Conservation (phyloP, 1,140 invertebrate genomes). For the Antheraea mylitta region DNA sequence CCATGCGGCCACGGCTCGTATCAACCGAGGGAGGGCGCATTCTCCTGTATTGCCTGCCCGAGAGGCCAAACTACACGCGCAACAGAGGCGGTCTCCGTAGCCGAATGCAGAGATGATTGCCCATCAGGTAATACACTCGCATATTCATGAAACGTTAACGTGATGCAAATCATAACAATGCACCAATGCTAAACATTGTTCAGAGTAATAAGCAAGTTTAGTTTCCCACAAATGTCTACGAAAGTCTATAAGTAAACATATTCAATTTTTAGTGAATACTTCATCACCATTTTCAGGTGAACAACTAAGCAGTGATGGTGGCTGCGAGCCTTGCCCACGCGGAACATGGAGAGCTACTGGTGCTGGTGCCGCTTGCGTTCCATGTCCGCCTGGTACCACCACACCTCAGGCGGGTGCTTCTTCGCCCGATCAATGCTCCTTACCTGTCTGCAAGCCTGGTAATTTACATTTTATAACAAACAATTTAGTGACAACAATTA, state of each 20-base stretch:
- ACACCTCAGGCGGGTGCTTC: conserved; percentile 91
- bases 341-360: conserved; percentile 95
- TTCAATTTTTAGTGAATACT: no score
- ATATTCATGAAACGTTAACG: no score
- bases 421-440: conserved; percentile 93
- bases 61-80: conserved; percentile 96
- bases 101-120: conserved; percentile 95
- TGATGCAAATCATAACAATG: no score
- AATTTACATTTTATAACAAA: conserved; percentile 20
- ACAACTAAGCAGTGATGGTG: conserved; percentile 92
- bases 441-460: conserved; percentile 91
- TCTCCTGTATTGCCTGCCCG: conserved; percentile 93
- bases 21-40: conserved; percentile 94
- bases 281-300: conserved; percentile 74
- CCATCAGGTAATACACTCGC: conserved; percentile 81
- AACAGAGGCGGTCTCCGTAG: conserved; percentile 91
- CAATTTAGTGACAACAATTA: no score
- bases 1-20: conserved; percentile 97
- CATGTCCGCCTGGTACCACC: conserved; percentile 93
- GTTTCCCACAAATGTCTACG: no score
- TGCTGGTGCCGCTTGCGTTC: conserved; percentile 91
- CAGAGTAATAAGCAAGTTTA: no score
- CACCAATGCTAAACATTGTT: no score
- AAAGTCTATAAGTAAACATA: no score
- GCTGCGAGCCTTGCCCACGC: conserved; percentile 94